Conservation (phyloP, 2,113 vertebrate species). For the Phyllopteryx taeniolatus region DNA sequence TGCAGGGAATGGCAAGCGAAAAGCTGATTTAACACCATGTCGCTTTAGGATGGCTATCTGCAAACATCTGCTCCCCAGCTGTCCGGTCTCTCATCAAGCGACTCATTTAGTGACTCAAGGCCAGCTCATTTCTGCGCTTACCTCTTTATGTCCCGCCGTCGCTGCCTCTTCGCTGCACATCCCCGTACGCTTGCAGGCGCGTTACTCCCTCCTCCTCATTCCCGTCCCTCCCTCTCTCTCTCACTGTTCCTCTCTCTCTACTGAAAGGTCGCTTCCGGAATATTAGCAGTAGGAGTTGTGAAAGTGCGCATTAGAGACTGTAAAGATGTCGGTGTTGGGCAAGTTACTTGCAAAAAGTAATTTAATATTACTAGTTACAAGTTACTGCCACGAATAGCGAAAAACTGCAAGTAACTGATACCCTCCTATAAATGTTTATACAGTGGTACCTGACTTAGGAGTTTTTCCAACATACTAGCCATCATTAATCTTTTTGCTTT, state of each 20-base stretch:
- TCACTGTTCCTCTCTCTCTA: constrained; percentile 1
- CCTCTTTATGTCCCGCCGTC: constrained; percentile 38
- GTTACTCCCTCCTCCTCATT: constrained; percentile 50
- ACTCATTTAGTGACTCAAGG: neutral
- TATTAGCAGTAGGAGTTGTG: neutral
- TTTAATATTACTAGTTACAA: no score
- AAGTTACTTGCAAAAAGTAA: no score
- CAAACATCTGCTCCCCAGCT: constrained; percentile 1
- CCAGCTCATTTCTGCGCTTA: constrained; percentile 29
- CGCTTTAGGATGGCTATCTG: neutral
- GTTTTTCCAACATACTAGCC: no score
- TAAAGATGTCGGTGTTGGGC: no score
- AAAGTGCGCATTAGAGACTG: no score
- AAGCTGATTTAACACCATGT: neutral
- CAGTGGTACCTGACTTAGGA: no score
- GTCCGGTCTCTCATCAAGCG: constrained; percentile 5
- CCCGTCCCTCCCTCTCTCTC: constrained; percentile 3
- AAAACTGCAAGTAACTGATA: no score
- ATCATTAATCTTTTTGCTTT: no score
- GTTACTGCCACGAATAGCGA: no score
- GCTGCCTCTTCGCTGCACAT: constrained; percentile 26
- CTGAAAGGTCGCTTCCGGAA: constrained; percentile 6
- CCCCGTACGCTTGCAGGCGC: constrained; percentile 10
- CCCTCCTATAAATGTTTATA: no score
- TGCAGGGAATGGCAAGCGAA: neutral